Evolutionary conservation across 2,888 invertebrate genomes (phyloP).

Genomic region (Atrina japonica): DNA sequence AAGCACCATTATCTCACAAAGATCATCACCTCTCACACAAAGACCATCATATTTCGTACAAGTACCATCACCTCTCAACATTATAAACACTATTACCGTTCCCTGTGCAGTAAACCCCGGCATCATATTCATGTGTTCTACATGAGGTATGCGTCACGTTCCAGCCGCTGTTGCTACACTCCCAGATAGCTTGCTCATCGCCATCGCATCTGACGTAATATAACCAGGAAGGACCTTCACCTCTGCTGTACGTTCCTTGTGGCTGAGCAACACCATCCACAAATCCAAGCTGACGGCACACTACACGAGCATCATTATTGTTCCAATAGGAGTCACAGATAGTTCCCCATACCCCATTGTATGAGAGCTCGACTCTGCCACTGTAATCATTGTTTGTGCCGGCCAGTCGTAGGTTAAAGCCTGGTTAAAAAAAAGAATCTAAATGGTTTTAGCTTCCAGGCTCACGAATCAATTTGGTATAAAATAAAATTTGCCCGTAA

Average conservation of each 20-base stretch:
- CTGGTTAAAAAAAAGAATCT: slow-evolving; percentile 23
- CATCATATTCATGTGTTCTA: slow-evolving; percentile 59
- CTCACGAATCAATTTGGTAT: too few species aligned
- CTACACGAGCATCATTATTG: slow-evolving; percentile 60
- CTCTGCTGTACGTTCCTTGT: slow-evolving; percentile 55
- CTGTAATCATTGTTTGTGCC: slow-evolving; percentile 47
- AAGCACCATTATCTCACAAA: too few species aligned
- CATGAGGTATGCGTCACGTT: slow-evolving; percentile 59
- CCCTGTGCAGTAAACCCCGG: slow-evolving; percentile 66
- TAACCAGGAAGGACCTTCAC: slow-evolving; percentile 61
- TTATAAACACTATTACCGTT: too few species aligned
- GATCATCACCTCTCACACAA: too few species aligned
- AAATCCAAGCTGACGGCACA: slow-evolving; percentile 63
- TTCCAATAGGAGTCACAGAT: slow-evolving; percentile 64
- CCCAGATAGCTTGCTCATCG: slow-evolving; percentile 63
- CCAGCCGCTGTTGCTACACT: slow-evolving; percentile 60
- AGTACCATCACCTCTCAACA: too few species aligned
- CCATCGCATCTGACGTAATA: slow-evolving; percentile 63
- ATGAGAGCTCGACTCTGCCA: slow-evolving; percentile 62
- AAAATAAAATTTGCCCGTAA: too few species aligned
- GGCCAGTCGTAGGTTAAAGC: slow-evolving; percentile 54
- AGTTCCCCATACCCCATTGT: slow-evolving; percentile 63
- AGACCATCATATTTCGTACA: too few species aligned
- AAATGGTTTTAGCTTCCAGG: too few species aligned
- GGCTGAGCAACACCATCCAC: slow-evolving; percentile 61